These are phyloP conservation scores for Tuta absoluta DNA, from an alignment of 2,888 invertebrate genomes.

Conservation along the genomic window DNA sequence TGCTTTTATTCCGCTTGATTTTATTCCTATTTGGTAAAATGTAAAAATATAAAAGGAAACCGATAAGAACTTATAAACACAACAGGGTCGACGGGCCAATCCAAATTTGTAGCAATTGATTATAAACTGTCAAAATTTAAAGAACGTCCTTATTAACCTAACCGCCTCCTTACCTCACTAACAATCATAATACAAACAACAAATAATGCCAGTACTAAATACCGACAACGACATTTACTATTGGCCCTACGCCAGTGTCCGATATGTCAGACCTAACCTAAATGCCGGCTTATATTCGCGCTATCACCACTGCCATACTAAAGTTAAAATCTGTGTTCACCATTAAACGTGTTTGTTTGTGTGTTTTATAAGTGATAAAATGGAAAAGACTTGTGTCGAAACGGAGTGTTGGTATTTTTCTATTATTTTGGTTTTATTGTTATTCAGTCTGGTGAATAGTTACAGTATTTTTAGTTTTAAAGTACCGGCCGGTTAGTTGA, in stretches of 20 bases:
- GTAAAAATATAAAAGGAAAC: too few species aligned
- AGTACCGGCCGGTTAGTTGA: too few species aligned
- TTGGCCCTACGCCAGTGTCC: slow-evolving; percentile 1
- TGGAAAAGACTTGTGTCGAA: background rate
- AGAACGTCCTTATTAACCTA: too few species aligned
- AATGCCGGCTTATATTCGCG: slow-evolving; percentile 2
- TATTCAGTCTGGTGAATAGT: slow-evolving; percentile 3
- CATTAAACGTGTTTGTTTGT: background rate
- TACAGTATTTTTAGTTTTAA: background rate
- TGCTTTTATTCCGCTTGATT: background rate
- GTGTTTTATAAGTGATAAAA: background rate
- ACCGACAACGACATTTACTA: background rate
- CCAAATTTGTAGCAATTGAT: too few species aligned
- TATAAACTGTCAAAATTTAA: too few species aligned
- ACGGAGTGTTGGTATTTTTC: background rate
- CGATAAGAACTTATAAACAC: too few species aligned
- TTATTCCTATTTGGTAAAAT: background rate
- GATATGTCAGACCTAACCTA: slow-evolving; percentile 8
- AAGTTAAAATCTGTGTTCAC: background rate
- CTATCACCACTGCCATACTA: slow-evolving; percentile 10
- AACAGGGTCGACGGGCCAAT: too few species aligned
- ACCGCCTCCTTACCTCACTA: too few species aligned
- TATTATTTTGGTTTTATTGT: background rate
- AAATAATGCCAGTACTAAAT: background rate
- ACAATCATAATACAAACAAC: too few species aligned